phyloP scores from a whole-genome alignment of 2,888 invertebrate genomes.

The Salticus scenicus region DNA sequence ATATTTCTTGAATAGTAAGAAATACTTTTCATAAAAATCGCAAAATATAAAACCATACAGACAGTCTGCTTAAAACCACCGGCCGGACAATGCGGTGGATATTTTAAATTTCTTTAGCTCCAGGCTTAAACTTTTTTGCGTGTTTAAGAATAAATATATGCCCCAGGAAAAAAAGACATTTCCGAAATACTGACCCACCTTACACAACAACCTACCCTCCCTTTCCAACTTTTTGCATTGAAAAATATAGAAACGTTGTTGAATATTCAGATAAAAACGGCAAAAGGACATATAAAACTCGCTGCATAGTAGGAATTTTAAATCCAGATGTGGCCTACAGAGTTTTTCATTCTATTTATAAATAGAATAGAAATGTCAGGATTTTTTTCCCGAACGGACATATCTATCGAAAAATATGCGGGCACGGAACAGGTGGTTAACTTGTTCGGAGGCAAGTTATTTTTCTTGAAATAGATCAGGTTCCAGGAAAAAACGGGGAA shows the following conservation, averaged over 20 bases:
- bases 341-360: conserved; percentile 50
- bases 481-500: not conserved
- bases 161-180: not conserved
- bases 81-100: conserved; percentile 46
- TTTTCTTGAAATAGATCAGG: not conserved
- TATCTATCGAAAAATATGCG: not conserved
- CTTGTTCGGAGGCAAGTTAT: not conserved
- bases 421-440: not conserved
- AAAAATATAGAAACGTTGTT: conserved; percentile 19
- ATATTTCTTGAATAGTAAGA: conserved; percentile 21
- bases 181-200: conserved; percentile 3
- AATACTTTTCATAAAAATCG: conserved; percentile 34
- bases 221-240: conserved; percentile 16
- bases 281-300: conserved; percentile 53
- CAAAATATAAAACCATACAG: conserved; percentile 46
- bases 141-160: conserved; percentile 39
- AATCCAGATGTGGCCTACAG: conserved; percentile 34
- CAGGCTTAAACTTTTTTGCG: conserved; percentile 41
- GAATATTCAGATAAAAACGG: conserved; percentile 41
- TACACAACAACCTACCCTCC: too few species aligned
- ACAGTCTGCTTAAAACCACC: conserved; percentile 54
- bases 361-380: conserved; percentile 12
- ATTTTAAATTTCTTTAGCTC: conserved; percentile 61
- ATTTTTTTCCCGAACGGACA: not conserved
- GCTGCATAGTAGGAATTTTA: conserved; percentile 27